Evolutionary conservation across 2,888 invertebrate genomes (phyloP), one percentile per base, ranked within the genome.

Genomic region (Dryomyza anilis): DNA sequence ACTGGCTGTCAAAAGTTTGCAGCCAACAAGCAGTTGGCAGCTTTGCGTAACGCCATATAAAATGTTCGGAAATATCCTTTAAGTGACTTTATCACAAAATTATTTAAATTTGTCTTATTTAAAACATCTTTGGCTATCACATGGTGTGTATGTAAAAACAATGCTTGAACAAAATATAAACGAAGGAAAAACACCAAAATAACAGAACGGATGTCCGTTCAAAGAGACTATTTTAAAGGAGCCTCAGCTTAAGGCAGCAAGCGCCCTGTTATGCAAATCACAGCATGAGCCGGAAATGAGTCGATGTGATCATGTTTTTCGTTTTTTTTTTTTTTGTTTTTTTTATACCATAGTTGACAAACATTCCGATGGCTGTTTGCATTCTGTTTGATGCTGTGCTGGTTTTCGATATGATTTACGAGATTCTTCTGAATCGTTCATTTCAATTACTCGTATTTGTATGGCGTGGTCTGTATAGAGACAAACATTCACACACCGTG

Each of bases 401-500:
- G 23, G 50, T 50, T 50, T 55, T 55, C 55, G 23, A 55, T 55
- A 23, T 55, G 55, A 55, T 55, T 55, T 55, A 36, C n/a, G n/a
- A n/a, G n/a, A n/a, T n/a, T n/a, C 23, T 55, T 55, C 55, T 55
- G 36, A 55, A 55, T 36, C 55, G 36, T 55, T 23, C 36, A 55
- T 55, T 55, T 55, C 36, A 23, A 36, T 36, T 55, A 21, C 55
- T 12, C 55, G n/a, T 53, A 19, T 33, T 33, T 36, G 36, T 10
- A 19, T 7, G 1, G 25, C 23, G 50, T n/a, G 19, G 21, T 19
- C 23, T 5, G 55, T 23, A 36, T 2, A 36, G 14, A 19, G 5
- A 36, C 36, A 55, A 10, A 48, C 1, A 48, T 14, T 14, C 21
- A 48, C 21, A 48, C 10, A 23, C 48, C 19, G 7, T 23, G 48